Base-by-base conservation (phyloP, 2,797 vertebrate genomes). In the Cryptoblepharus egeriae region DNA sequence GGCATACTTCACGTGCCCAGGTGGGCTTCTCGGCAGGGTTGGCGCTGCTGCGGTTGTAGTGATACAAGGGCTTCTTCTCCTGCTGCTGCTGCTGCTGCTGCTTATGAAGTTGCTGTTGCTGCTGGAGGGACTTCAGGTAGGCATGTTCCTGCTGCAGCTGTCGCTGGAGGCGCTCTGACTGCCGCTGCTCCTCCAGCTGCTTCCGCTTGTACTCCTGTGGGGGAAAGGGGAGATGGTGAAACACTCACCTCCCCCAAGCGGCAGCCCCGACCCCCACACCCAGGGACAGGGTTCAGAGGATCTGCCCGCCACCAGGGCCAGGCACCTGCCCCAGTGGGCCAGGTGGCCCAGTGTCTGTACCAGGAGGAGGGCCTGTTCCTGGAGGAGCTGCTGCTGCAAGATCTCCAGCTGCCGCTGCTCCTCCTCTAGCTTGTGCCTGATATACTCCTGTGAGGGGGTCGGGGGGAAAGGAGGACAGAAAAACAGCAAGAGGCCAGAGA, bases 331-430 rank as follows among this genome's bases (percentile, higher is more conserved):
- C 42, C 42, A 12, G 45, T 7, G 2, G 45, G 45, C 4, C 45
- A 9, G 7, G 7, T 4, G 39, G 39, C 39, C 39, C 9, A 9
- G 39, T 0, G 13, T n/a, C 35, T 69, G 98, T 97, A 99, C 98
- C 98, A 98, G 97, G 79, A 99, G 97, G 87, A 99, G 94, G 55
- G 98, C 98, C 94, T 99, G 98, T 93, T 99, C 98, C 96, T 99
- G 98, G 91, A 98, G 97, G 93, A 99, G 93, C 96, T 99, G 98
- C 96, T 99, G 98, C 95, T 99, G 98, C 77, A 99, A 97, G 91
- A 98, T 97, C 95, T 99, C 98, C 95, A 99, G 96, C 95, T 99
- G 98, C 71, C 98, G 95, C 95, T 98, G 98, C 94, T 98, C 98
- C 91, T 98, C 98, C 93, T 99, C 98, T 94, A 99, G 96, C 95